Conservation (phyloP, 1,140 invertebrate genomes). For the Zaprionus inermis region DNA sequence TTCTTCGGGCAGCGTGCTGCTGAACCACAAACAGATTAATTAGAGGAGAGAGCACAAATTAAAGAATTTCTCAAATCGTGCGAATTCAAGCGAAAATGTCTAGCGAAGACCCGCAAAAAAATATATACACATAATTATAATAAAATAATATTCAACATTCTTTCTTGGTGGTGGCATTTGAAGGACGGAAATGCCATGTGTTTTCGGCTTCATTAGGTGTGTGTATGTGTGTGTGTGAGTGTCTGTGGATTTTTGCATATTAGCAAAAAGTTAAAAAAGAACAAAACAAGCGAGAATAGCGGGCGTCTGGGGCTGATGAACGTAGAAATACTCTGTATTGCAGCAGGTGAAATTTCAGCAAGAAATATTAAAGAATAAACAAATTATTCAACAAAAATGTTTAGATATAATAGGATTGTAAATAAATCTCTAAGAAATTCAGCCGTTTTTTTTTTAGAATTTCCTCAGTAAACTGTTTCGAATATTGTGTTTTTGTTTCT, state of each 20-base stretch:
- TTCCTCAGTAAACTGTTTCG: neutral
- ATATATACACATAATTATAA: constrained; percentile 5
- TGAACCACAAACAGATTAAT: constrained; percentile 43
- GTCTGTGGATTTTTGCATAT: constrained; percentile 71
- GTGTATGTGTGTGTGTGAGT: constrained; percentile 44
- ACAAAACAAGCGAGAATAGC: constrained; percentile 38
- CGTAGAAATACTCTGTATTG: neutral
- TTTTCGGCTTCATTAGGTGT: too few relatives aligned
- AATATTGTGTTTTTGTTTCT: neutral
- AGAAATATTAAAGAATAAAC: too few relatives aligned
- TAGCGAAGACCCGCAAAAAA: constrained; percentile 17
- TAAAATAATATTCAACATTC: constrained; percentile 54
- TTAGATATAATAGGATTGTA: neutral
- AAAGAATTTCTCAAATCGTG: constrained; percentile 59
- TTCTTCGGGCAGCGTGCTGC: neutral
- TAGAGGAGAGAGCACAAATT: constrained; percentile 29
- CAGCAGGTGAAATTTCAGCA: neutral
- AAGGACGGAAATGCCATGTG: constrained; percentile 76
- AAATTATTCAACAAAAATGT: neutral
- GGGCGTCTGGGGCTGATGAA: neutral
- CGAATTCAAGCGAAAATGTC: constrained; percentile 42
- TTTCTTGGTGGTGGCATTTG: constrained; percentile 64
- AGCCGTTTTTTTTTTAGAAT: neutral
- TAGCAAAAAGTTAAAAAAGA: constrained; percentile 70
- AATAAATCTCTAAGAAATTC: too few relatives aligned